phyloP scores from a whole-genome alignment of 2,113 vertebrate genomes.

The Acanthisitta chloris region DNA sequence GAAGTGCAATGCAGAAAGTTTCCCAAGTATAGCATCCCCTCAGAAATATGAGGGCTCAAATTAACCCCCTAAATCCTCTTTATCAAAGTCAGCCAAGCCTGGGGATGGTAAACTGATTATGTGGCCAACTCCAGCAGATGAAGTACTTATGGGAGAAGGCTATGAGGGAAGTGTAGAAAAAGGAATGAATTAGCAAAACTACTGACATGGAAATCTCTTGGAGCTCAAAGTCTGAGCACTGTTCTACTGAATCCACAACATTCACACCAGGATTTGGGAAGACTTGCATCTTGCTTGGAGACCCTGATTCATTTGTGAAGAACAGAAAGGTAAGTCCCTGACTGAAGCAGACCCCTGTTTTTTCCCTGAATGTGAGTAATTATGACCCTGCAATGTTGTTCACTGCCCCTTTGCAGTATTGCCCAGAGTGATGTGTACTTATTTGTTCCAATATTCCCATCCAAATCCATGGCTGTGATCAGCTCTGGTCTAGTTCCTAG shows the following conservation, averaged over 20 bases:
- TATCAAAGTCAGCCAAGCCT: conserved; percentile 58
- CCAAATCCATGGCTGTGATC: background rate
- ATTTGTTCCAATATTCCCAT: background rate
- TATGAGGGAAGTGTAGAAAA: background rate
- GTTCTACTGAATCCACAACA: background rate
- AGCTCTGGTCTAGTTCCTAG: background rate
- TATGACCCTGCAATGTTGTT: background rate
- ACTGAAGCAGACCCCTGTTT: background rate
- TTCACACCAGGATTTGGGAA: background rate
- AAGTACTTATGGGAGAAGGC: background rate
- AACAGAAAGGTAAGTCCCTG: background rate
- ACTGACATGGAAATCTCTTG: background rate
- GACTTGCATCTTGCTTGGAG: background rate
- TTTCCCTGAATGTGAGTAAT: background rate
- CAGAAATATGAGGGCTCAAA: conserved; percentile 51
- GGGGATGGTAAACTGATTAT: conserved; percentile 40
- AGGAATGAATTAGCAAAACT: background rate
- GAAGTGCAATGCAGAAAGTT: conserved; percentile 31
- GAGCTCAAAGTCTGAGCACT: background rate
- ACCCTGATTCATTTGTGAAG: background rate
- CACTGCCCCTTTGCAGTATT: background rate
- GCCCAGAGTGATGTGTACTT: background rate
- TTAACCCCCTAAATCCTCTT: conserved; percentile 63
- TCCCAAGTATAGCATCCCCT: conserved; percentile 47
- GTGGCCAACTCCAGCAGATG: background rate